Base-by-base conservation (phyloP, 2,888 invertebrate species). In the Andrena fulva region DNA sequence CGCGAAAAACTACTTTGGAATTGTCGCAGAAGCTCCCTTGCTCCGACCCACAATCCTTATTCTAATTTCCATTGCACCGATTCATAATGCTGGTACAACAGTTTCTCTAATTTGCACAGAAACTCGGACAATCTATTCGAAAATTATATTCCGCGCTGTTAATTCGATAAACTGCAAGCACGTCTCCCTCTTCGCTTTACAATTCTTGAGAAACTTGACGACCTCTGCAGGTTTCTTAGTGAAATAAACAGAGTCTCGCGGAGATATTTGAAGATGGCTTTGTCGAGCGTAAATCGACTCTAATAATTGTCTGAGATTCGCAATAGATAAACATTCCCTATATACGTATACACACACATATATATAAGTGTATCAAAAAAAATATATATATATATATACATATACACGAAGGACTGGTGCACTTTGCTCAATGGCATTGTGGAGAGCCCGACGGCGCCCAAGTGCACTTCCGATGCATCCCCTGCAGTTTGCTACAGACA, bases 381-480 rank as follows among this genome's bases (percentile, higher is more conserved):
- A n/a, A n/a, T n/a, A 24, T 56, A 56, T 56, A 20, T 6, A 54
- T 20, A 63, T 62, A 80, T 50, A 33, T 27, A 60, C 56, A 78
- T 68, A 68, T 56, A 35, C 27, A 74, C 60, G 62, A 76, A 80
- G 75, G 69, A 82, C 81, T 64, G 75, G 56, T 82, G 84, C 81
- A 88, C 88, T 89, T 87, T 83, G 88, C 89, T 87, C 87, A 85
- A 87, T 86, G 85, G 85, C 73, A 88, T 80, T 82, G 87, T 86
- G 86, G 83, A 86, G 85, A 85, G 87, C 72, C 75, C 70, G 69
- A 68, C 73, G 84, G 56, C 80, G 79, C 77, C 84, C 87, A 80
- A 90, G 90, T 88, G 91, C 87, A 91, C 90, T 91, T 89, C 85
- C 89, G 88, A 89, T 87, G 89, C 85, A 87, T 87, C 87, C 85